Evolutionary conservation across 2,113 vertebrate genomes (phyloP).

Genomic region (Empidonax traillii): DNA sequence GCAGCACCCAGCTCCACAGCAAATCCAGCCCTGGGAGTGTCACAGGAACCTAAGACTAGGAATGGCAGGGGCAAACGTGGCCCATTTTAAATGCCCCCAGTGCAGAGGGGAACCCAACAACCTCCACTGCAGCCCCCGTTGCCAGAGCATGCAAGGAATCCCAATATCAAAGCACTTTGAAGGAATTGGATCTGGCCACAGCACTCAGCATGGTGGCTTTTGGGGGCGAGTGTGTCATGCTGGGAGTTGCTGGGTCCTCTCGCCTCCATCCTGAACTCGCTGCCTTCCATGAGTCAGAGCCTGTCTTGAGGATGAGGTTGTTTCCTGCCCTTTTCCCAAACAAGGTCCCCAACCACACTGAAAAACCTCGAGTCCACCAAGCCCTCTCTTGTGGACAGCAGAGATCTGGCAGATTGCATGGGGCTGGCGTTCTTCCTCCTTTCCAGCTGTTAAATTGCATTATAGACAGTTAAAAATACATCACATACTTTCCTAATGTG

Average conservation of each 20-base stretch:
- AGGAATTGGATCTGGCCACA: neutral
- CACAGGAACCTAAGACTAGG: neutral
- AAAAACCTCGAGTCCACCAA: neutral
- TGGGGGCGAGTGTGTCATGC: fast-evolving
- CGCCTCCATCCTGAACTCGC: neutral
- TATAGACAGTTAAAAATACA: constrained; percentile 57
- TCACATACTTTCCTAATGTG: constrained; percentile 55
- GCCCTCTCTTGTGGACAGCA: neutral
- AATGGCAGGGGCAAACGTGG: fast-evolving
- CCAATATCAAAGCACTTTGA: neutral
- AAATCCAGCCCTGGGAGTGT: neutral
- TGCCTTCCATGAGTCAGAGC: neutral
- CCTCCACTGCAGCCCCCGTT: fast-evolving
- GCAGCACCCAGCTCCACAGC: neutral
- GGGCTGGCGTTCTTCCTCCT: constrained; percentile 3
- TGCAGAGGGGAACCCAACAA: neutral
- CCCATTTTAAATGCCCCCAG: neutral
- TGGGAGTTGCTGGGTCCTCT: neutral
- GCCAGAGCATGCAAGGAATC: neutral
- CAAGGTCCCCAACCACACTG: neutral
- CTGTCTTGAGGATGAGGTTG: neutral
- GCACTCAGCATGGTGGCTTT: neutral
- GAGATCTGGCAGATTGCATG: neutral
- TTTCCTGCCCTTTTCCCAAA: neutral
- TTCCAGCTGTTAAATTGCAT: constrained; percentile 59